Base-by-base conservation (phyloP, 2,113 vertebrate genomes). In the Bubo blakistoni region DNA sequence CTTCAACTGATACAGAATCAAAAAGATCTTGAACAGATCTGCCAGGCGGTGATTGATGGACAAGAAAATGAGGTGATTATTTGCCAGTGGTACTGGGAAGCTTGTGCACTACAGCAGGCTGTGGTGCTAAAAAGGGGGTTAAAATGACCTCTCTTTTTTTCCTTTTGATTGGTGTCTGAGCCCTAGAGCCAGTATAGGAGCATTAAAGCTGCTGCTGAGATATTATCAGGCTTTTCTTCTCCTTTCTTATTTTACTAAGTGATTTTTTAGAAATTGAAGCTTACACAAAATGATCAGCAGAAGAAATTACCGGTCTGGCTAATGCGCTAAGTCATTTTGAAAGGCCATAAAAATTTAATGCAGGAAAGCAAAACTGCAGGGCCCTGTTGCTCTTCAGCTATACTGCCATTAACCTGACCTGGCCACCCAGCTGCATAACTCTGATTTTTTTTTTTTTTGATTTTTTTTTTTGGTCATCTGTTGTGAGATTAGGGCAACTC, bases 11-110 rank as follows among this genome's bases (percentile, higher is more conserved):
- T 99, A 81, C 97, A 97, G 59, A 98, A 99, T 86, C 79, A 29
- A 9, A 88, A 96, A 46, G 96, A 98, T 63, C 98, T 99, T 81
- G 98, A 98, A 78, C 94, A 85, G 80, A 98, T 99, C 97, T 99
- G 99, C 96, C 98, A 98, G 83, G 90, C 95, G 32, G 98, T 98
- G 69, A 97, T 99, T 93, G 98, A 99, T 86, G 94, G 82, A 9
- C 98, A 99, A 54, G 98, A 98, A 18, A 95, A 98, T 76, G 98
- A 99, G 99, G 99, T 99, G 85, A 97, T 57, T 82, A 38, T 46
- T 46, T 46, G 44, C 16, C 80, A 82, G 44, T 91, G 85, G 96
- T 97, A 65, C 63, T 36, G 58, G 78, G 81, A 96, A 88, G 83
- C 61, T 80, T 81, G 57, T 86, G 81, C 71, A 61, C 69, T 52